Evolutionary conservation across 2,888 invertebrate genomes (phyloP).

Genomic region (Adineta ricciae): DNA sequence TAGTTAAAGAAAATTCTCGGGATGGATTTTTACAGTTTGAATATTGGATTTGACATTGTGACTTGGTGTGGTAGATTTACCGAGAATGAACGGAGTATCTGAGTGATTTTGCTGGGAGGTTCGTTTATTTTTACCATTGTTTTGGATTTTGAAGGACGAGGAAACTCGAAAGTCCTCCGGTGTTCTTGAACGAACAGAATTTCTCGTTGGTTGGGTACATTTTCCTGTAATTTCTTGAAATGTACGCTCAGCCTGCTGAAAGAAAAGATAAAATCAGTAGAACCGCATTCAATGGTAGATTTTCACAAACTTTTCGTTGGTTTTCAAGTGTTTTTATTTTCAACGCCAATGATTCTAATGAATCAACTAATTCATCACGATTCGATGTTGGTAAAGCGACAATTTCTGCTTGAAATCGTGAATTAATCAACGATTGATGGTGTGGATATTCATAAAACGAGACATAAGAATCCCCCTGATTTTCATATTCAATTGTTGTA

Average conservation of each 20-base stretch:
- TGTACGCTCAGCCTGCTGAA: background rate
- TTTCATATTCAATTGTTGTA: background rate
- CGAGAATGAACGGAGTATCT: background rate
- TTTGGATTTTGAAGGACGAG: too few species aligned
- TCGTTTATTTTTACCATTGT: background rate
- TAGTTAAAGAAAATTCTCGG: background rate
- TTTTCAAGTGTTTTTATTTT: background rate
- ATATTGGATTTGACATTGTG: background rate
- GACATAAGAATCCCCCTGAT: background rate
- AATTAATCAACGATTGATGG: background rate
- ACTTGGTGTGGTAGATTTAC: background rate
- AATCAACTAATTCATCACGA: background rate
- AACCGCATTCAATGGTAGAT: background rate
- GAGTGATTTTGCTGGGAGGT: too few species aligned
- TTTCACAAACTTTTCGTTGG: background rate
- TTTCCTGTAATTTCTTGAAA: background rate
- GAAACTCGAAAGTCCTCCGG: background rate
- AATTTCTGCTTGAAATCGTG: background rate
- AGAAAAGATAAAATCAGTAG: background rate
- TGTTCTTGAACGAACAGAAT: too few species aligned
- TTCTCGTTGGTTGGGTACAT: background rate
- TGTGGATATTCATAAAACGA: background rate
- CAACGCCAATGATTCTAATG: background rate
- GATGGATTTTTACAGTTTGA: background rate
- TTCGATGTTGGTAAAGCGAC: background rate